phyloP scores from a whole-genome alignment of 1,140 invertebrate species.

The Cyclargus thomasi region DNA sequence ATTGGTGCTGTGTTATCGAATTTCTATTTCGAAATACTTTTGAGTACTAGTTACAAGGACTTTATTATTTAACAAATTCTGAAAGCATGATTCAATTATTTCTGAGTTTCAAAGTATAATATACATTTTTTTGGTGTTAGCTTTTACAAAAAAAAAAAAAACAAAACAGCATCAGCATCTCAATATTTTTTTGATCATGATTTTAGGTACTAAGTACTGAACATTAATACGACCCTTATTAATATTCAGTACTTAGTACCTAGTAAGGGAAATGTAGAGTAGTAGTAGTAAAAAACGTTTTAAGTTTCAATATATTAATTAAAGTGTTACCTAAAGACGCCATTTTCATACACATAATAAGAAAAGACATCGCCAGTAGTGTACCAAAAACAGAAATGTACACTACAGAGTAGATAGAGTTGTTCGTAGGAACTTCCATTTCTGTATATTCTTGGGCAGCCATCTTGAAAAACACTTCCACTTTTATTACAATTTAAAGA shows the following conservation, averaged over 20 bases:
- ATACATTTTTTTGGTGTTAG: too few relatives aligned
- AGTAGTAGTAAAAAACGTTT: too few relatives aligned
- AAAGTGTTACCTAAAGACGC: conserved; percentile 40
- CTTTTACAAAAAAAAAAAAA: too few relatives aligned
- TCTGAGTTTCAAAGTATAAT: too few relatives aligned
- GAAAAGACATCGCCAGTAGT: conserved; percentile 48
- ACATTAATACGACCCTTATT: too few relatives aligned
- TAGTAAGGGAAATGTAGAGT: too few relatives aligned
- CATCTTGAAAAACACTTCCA: conserved; percentile 12
- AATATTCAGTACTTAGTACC: too few relatives aligned
- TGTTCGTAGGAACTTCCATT: neutral
- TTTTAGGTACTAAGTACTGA: too few relatives aligned
- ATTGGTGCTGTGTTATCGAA: conserved; percentile 15
- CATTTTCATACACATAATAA: conserved; percentile 55
- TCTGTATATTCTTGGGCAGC: conserved; percentile 5
- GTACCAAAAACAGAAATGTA: conserved; percentile 47
- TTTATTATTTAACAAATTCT: too few relatives aligned
- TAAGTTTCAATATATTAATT: neutral
- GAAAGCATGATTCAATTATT: too few relatives aligned
- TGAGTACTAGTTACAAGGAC: neutral
- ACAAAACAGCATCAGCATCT: too few relatives aligned
- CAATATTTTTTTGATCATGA: too few relatives aligned
- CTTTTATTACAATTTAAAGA: neutral
- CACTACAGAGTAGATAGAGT: conserved; percentile 24
- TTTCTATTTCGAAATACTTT: conserved; percentile 5